phyloP scores from a whole-genome alignment of 2,113 vertebrate genomes.

The Girardinichthys multiradiatus region DNA sequence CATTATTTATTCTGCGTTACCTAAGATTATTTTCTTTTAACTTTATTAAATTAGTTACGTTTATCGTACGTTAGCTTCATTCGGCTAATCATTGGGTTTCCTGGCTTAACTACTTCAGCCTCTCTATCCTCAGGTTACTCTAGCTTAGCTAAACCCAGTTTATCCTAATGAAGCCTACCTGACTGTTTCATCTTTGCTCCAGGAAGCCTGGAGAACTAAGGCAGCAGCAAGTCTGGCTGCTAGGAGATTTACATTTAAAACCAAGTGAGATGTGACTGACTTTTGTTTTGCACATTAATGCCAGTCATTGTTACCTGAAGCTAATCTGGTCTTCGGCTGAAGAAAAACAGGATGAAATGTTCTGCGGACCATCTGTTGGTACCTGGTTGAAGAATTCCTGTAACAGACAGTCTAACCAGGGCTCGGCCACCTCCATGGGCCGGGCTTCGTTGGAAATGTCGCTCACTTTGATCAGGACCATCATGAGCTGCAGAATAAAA shows the following conservation, averaged over 20 bases:
- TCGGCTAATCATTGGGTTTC: neutral
- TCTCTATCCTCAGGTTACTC: no score
- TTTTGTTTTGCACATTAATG: no score
- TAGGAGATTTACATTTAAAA: no score
- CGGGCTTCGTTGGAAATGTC: slow-evolving; percentile 84
- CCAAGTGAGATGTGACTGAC: no score
- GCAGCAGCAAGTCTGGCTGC: no score
- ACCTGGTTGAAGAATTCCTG: slow-evolving; percentile 87
- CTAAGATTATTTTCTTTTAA: neutral
- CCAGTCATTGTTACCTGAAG: no score
- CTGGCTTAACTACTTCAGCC: no score
- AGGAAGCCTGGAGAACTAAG: neutral
- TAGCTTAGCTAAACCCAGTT: neutral
- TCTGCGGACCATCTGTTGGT: neutral
- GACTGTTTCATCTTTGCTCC: neutral
- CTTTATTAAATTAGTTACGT: no score
- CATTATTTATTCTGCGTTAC: no score
- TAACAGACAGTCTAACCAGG: slow-evolving; percentile 84
- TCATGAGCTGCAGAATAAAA: slow-evolving; percentile 73
- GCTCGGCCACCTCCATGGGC: slow-evolving; percentile 84
- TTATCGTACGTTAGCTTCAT: neutral
- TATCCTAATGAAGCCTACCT: no score
- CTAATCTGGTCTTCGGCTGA: no score
- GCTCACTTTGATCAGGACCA: slow-evolving; percentile 84
- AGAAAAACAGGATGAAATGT: no score